These are phyloP conservation scores for Adelphocoris suturalis DNA, from an alignment of 2,888 invertebrate genomes.

Conservation along the genomic window DNA sequence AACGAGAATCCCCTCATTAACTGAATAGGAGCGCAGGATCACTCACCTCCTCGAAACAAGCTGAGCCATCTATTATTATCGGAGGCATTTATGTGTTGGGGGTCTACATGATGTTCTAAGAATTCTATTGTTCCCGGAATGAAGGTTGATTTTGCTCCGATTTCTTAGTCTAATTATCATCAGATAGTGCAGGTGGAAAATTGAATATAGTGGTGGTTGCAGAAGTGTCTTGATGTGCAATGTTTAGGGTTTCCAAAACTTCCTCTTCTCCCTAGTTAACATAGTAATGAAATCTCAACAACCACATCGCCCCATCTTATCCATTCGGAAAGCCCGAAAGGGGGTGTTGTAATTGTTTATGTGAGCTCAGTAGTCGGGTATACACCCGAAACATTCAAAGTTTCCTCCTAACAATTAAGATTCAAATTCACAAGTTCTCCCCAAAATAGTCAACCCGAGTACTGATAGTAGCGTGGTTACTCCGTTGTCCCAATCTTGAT, in stretches of 20 bases:
- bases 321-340: not conserved
- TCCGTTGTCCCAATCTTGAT: not conserved
- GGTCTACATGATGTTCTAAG: too few relatives aligned
- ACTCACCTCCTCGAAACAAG: too few relatives aligned
- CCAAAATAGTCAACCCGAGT: not conserved
- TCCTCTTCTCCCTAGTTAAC: conserved; percentile 8
- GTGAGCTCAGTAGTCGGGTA: not conserved
- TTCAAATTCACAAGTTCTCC: not conserved
- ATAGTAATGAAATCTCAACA: conserved; percentile 42
- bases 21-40: too few relatives aligned
- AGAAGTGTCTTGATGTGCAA: not conserved
- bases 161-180: too few relatives aligned
- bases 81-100: too few relatives aligned
- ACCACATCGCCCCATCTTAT: conserved; percentile 10
- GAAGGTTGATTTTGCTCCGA: too few relatives aligned
- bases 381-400: conserved; percentile 1
- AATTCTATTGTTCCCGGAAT: too few relatives aligned
- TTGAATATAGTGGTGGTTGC: not conserved
- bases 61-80: too few relatives aligned
- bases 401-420: conserved; percentile 9
- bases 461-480: not conserved
- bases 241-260: conserved; percentile 1
- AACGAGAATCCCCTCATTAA: too few relatives aligned
- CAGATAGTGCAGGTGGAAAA: not conserved
- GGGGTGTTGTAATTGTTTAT: not conserved